Evolutionary conservation across 2,797 vertebrate genomes (phyloP).

Genomic region (Numenius phaeopus): DNA sequence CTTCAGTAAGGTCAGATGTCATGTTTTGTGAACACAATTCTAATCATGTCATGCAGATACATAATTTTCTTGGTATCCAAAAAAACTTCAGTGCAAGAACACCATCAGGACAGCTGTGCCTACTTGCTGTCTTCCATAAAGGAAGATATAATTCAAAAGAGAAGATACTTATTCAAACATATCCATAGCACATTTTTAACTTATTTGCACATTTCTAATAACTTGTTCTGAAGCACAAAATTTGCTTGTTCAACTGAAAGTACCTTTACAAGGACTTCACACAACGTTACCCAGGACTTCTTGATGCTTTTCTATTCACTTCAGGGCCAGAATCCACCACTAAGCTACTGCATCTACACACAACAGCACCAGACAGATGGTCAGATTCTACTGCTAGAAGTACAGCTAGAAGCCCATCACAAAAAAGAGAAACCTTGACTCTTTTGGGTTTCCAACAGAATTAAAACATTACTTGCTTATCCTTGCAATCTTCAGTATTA

Average conservation of each 20-base stretch:
- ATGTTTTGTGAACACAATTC: conserved; percentile 8
- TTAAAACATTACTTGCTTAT: not conserved
- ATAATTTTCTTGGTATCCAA: not conserved
- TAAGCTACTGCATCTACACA: not conserved
- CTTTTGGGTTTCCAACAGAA: not conserved
- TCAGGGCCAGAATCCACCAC: not conserved
- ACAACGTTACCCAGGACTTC: not conserved
- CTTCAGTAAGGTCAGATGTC: not conserved
- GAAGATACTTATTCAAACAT: not conserved
- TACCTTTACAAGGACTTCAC: not conserved
- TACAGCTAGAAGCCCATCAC: not conserved
- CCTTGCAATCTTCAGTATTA: not conserved
- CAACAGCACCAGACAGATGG: not conserved
- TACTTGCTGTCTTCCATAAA: not conserved
- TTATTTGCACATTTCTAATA: not conserved
- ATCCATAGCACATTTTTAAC: not conserved
- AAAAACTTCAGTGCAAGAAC: not conserved
- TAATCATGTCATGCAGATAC: not conserved
- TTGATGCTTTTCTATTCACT: not conserved
- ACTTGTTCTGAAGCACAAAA: not conserved
- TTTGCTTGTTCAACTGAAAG: not conserved
- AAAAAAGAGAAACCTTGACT: not conserved
- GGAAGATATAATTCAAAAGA: not conserved
- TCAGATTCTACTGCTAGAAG: not conserved
- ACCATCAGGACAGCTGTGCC: not conserved